Percentiles rank a stretch among this genome's conserved stretches.
Conservation (phyloP, 2,113 vertebrate species). For the Pipra filicauda region DNA sequence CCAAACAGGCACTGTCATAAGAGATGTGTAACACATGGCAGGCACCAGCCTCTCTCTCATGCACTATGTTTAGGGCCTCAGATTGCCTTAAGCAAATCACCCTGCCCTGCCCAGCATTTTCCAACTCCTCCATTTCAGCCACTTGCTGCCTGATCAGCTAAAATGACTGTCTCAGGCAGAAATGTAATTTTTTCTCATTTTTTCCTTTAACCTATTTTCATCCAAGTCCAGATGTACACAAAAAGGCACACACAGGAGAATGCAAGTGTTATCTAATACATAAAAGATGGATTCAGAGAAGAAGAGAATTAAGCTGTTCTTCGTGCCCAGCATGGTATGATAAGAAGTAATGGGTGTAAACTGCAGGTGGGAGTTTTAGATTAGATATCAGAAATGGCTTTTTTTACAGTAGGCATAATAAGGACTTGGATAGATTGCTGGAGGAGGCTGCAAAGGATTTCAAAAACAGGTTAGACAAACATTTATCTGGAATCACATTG, state of each 20-base stretch:
- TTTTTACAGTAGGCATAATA: slow-evolving; percentile 16
- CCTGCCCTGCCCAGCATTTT: slow-evolving; percentile 33
- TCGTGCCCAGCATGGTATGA: not conserved
- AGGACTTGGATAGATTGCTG: slow-evolving; percentile 7
- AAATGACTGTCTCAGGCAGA: not conserved
- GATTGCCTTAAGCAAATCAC: not conserved
- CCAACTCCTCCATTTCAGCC: not conserved
- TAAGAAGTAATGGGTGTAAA: slow-evolving; percentile 52
- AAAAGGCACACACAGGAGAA: not conserved
- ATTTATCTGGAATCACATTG: not conserved
- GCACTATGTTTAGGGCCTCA: not conserved
- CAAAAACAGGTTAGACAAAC: not conserved
- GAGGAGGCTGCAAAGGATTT: slow-evolving; percentile 5
- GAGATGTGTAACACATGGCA: slow-evolving; percentile 29
- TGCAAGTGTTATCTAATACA: not conserved
- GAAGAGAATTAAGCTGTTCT: slow-evolving; percentile 40
- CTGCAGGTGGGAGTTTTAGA: slow-evolving; percentile 47
- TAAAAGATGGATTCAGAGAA: slow-evolving; percentile 2
- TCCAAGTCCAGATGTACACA: not conserved
- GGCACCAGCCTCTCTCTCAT: not conserved
- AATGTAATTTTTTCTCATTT: not conserved
- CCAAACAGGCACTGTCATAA: slow-evolving; percentile 23
- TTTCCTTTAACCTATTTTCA: not conserved
- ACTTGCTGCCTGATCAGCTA: not conserved
- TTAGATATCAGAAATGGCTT: slow-evolving; percentile 17